Evolutionary conservation across 2,113 vertebrate genomes (phyloP).

Genomic region (Centropristis striata): DNA sequence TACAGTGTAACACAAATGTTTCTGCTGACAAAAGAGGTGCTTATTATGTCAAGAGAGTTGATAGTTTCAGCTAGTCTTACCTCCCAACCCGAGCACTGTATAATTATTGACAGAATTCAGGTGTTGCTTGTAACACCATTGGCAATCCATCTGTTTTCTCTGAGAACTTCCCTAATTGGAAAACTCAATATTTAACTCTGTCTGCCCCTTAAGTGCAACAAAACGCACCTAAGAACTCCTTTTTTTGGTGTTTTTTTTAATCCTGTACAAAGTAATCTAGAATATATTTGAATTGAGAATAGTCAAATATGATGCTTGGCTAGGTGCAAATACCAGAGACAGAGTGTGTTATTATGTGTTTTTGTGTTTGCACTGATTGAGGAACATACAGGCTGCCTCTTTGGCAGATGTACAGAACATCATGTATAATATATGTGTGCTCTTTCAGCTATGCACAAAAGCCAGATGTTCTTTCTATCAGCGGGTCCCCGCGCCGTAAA

Average conservation of each 20-base stretch:
- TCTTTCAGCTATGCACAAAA: constrained; percentile 85
- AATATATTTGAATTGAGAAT: neutral
- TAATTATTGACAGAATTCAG: constrained; percentile 74
- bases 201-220: constrained; percentile 37
- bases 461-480: constrained; percentile 85
- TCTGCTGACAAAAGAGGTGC: constrained; percentile 56
- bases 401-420: constrained; percentile 84
- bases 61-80: constrained; percentile 56
- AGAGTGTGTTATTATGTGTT: constrained; percentile 46
- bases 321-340: constrained; percentile 39
- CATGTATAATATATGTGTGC: constrained; percentile 86
- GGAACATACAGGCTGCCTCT: constrained; percentile 68
- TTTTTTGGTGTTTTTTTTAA: neutral
- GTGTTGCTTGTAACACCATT: constrained; percentile 72
- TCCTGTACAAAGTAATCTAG: constrained; percentile 3
- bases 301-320: constrained; percentile 22
- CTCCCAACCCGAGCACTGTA: constrained; percentile 39
- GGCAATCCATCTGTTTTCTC: constrained; percentile 76
- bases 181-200: constrained; percentile 69
- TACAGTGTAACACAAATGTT: constrained; percentile 45
- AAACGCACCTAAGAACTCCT: constrained; percentile 9
- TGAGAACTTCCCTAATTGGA: constrained; percentile 55
- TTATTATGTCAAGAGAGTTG: constrained; percentile 71
- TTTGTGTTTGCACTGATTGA: constrained; percentile 75
- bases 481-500: constrained; percentile 70